These are phyloP conservation scores for Orientallactaga sibirica DNA, from an alignment of 2,797 vertebrate genomes.

Conservation along the genomic window DNA sequence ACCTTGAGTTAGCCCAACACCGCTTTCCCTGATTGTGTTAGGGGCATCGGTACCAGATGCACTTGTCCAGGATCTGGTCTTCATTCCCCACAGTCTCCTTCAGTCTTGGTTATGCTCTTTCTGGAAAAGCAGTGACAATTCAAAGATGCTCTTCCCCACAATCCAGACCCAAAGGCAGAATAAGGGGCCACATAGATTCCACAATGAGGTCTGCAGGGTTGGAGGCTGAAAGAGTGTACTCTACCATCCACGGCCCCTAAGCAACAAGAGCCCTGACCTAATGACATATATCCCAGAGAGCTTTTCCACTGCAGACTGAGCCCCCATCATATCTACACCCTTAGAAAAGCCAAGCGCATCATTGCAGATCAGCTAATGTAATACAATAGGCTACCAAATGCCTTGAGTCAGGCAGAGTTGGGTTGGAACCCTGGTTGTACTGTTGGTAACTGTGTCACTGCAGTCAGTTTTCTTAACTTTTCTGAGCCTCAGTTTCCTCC, in stretches of 20 bases:
- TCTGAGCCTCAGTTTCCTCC: constrained; percentile 33
- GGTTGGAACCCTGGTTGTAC: constrained; percentile 10
- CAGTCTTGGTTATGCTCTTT: constrained; percentile 22
- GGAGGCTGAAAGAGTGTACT: background rate
- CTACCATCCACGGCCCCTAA: background rate
- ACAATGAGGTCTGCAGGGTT: background rate
- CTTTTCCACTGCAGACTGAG: background rate
- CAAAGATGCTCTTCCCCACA: background rate
- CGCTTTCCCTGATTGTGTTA: background rate
- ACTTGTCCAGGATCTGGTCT: background rate
- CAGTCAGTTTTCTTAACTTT: constrained; percentile 1
- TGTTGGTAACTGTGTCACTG: constrained; percentile 6
- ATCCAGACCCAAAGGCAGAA: constrained; percentile 6
- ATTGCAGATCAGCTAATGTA: background rate
- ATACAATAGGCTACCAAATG: background rate
- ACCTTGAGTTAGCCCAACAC: background rate
- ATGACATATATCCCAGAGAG: constrained; percentile 22
- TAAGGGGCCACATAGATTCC: background rate
- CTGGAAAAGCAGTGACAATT: background rate
- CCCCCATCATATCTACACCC: background rate
- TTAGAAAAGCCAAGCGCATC: background rate
- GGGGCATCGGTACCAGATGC: background rate
- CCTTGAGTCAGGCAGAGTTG: background rate
- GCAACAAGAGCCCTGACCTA: background rate
- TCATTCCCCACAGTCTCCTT: background rate